Percentiles rank a stretch among this genome's conserved stretches.
Conservation (phyloP, 2,888 invertebrate species). For the Chalcosyrphus nemorum region DNA sequence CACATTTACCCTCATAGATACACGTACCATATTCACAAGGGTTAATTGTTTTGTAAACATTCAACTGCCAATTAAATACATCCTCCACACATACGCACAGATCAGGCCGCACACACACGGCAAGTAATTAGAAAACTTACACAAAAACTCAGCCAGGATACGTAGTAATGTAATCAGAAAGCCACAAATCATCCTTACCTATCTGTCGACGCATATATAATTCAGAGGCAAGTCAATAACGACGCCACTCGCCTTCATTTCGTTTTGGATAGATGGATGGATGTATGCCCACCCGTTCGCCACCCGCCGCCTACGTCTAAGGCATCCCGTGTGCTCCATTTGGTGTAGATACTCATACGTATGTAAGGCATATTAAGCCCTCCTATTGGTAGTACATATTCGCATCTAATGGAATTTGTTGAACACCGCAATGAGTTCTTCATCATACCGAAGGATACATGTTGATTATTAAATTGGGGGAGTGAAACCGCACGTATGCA, state of each 20-base stretch:
- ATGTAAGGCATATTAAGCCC: conserved; percentile 49
- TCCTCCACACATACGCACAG: conserved; percentile 1
- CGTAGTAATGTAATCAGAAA: conserved; percentile 55
- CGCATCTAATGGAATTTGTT: conserved; percentile 71
- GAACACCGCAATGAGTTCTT: conserved; percentile 67
- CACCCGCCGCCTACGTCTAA: neutral
- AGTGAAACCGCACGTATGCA: conserved; percentile 50
- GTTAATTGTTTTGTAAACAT: conserved; percentile 65
- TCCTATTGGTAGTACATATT: conserved; percentile 63
- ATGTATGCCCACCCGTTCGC: neutral
- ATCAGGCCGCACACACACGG: neutral
- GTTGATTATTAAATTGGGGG: conserved; percentile 72
- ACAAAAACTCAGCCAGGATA: conserved; percentile 34
- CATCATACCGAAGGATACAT: conserved; percentile 62
- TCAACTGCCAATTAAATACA: conserved; percentile 55
- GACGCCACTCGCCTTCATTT: conserved; percentile 60
- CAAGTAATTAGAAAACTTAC: conserved; percentile 60
- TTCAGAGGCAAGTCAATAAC: conserved; percentile 69
- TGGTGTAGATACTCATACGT: neutral
- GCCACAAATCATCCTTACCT: conserved; percentile 60
- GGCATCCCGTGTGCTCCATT: conserved; percentile 20
- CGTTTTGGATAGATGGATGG: too few relatives aligned
- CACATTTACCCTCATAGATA: neutral
- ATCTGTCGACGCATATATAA: conserved; percentile 54
- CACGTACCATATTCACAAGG: conserved; percentile 34